Base-by-base conservation (phyloP, 2,888 invertebrate species). In the Lasioglossum lativentre region DNA sequence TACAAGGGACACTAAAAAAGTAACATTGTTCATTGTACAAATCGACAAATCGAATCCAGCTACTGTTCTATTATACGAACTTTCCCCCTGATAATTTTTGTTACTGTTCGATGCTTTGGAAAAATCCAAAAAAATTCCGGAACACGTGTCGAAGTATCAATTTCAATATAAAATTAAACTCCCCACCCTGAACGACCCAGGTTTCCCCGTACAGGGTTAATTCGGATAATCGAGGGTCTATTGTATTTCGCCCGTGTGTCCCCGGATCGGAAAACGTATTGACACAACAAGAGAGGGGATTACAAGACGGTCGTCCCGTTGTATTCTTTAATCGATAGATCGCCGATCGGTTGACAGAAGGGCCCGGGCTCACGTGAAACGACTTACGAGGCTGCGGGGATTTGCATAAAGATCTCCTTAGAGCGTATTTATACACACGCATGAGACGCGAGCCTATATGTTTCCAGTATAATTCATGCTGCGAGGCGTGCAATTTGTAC, bases 381-480 rank as follows among this genome's bases (percentile, higher is more conserved):
- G 27, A 59, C 27, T 59, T 59, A 59, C 27, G 59, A 19, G 34
- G 2, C 66, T 34, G 66, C 30, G 66, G 14, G 66, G 14, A 66
- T 66, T 66, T 66, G 19, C 66, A 66, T 66, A 34, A 66, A 66
- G 66, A 66, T 66, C 66, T 66, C 19, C 66, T 66, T 16, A 30
- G 30, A 30, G 19, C 19, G 66, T 66, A 30, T 34, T 66, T 66
- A 30, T 66, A 66, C 34, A 34, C 66, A 34, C 34, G 16, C 66
- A 19, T 1, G 30, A 66, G 19, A 66, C 34, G 34, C 34, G 8
- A 16, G 19, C 19, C 2, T 19, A 30, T 19, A 66, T 34, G 16
- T 30, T 30, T 19, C 34, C 19, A 30, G 66, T 34, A 34, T 66
- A 66, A 66, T 66, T 34, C 5, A 66, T 66, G 66, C 19, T 30